These are phyloP conservation scores for Leptopilina drosophilae DNA, from an alignment of 2,888 invertebrate genomes.

Conservation along the genomic window DNA sequence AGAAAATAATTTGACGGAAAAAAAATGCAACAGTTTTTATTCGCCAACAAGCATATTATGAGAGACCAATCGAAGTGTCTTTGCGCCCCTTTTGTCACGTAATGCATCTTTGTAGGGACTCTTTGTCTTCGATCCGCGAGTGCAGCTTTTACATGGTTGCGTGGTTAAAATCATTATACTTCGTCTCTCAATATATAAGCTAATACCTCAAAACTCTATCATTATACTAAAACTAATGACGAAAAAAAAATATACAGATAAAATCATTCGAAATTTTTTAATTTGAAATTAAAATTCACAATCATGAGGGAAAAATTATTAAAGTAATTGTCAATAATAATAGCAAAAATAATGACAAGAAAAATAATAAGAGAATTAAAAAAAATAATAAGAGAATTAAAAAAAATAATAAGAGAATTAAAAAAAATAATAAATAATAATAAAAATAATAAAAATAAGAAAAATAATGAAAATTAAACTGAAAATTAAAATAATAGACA, in stretches of 20 bases:
- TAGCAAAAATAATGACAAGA: too few relatives aligned
- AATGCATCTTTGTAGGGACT: constrained; percentile 63
- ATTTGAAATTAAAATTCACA: too few relatives aligned
- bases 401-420: too few relatives aligned
- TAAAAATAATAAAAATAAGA: too few relatives aligned
- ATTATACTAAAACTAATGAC: not conserved
- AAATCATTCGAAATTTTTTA: not conserved
- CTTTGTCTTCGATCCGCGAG: constrained; percentile 52
- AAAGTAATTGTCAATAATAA: too few relatives aligned
- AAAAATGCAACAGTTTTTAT: constrained; percentile 26
- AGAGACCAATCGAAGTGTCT: constrained; percentile 30
- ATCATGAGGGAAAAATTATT: too few relatives aligned
- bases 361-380: too few relatives aligned
- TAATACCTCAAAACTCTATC: constrained; percentile 16
- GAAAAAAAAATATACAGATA: constrained; percentile 11
- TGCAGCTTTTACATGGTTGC: constrained; percentile 40
- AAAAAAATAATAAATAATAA: too few relatives aligned
- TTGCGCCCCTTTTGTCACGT: constrained; percentile 46
- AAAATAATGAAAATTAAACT: too few relatives aligned
- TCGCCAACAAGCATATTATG: not conserved
- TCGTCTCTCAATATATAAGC: constrained; percentile 39
- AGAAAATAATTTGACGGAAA: not conserved
- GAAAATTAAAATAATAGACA: too few relatives aligned
- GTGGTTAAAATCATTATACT: constrained; percentile 31
- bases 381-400: too few relatives aligned